A percentile compares a stretch with the other conserved stretches of the same genome.
Evolutionary conservation across 2,888 invertebrate genomes (phyloP).

Genomic region (Ectemnius lituratus): DNA sequence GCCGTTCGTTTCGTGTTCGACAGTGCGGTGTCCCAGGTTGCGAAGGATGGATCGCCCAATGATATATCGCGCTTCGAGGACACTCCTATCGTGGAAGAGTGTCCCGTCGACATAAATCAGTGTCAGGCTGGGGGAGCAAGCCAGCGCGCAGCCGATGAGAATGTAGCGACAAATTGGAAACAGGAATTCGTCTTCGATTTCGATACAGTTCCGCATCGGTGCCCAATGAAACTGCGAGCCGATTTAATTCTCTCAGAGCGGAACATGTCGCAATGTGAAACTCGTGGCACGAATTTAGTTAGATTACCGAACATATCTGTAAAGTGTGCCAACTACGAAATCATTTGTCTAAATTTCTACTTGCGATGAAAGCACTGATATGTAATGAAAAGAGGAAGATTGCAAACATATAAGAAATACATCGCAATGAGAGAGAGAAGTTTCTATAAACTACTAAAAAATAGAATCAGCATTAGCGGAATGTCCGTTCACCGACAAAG

Average conservation of each 20-base stretch:
- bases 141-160: conserved; percentile 34
- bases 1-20: not conserved
- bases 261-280: not conserved
- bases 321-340: too few species aligned
- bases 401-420: too few species aligned
- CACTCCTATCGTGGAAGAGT: conserved; percentile 14
- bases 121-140: conserved; percentile 21
- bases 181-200: conserved; percentile 36
- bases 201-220: not conserved
- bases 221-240: not conserved
- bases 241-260: conserved; percentile 31
- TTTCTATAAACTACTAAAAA: not conserved
- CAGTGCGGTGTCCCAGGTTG: conserved; percentile 5
- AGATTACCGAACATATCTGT: too few species aligned
- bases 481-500: not conserved
- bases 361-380: too few species aligned
- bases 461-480: not conserved
- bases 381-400: too few species aligned
- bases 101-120: conserved; percentile 42
- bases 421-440: too few species aligned
- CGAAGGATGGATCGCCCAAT: conserved; percentile 17
- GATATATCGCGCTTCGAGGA: conserved; percentile 23
- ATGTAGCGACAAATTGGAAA: conserved; percentile 46
- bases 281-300: not conserved
- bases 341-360: too few species aligned